Base-by-base conservation (phyloP, 2,888 invertebrate genomes). In the Cyaniris semiargus region DNA sequence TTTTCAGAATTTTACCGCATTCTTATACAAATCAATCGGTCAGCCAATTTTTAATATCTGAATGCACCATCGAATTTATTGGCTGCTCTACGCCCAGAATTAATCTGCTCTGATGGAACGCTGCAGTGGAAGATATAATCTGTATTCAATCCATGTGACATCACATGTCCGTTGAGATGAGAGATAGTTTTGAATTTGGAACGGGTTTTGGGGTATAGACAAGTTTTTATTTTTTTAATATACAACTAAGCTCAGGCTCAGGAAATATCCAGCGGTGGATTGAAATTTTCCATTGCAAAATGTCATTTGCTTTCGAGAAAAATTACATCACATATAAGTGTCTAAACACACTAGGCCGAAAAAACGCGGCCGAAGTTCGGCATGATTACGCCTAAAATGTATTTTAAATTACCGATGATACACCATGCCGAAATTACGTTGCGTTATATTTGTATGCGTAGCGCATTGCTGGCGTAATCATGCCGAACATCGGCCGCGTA, bases 101-200 rank as follows among this genome's bases (percentile, higher is more conserved):
- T 70, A 70, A 70, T 70, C 31, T 15, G 70, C 70, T 27, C n/a
- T 70, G 70, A 70, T 70, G 70, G 70, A 21, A 70, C 31, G 70
- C 70, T 34, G 34, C 34, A 34, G 70, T 34, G 15, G 34, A 70
- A 66, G 60, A 66, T 66, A 66, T 66, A 23, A 66, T 66, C 60
- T 34, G 70, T 70, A 21, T 70, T 70, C 70, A 34, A n/a, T n/a
- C 4, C 31, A 6, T 66, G 70, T 34, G 70, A 70, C 34, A 31
- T 70, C 31, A 70, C 31, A 18, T n/a, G 70, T 31, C 70, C 70
- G 70, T 18, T 70, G 60, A 23, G 60, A 60, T 60, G 60, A 23
- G 5, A 66, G 60, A 27, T 23, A 66, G 60, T 21, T 66, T 66
- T 66, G 23, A 27, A 66, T 66, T 66, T 66, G 23, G 23, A 66